Evolutionary conservation across 2,797 vertebrate genomes (phyloP).

Genomic region (Manis javanica): DNA sequence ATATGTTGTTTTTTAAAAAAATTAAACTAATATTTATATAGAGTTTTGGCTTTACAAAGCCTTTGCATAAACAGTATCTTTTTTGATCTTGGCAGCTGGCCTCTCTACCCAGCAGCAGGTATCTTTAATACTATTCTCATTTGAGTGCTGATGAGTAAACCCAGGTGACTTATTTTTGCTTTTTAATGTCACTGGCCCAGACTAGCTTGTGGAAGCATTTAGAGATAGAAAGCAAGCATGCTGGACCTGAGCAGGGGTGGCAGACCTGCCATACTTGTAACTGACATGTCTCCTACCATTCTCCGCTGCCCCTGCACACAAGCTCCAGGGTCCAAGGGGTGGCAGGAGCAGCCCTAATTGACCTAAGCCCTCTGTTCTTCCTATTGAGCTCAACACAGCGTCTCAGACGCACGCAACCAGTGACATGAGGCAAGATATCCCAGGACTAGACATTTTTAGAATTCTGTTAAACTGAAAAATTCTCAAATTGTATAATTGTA

Average conservation of each 20-base stretch:
- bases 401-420: not conserved
- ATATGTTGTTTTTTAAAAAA: constrained; percentile 24
- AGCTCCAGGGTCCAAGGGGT: not conserved
- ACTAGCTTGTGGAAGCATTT: not conserved
- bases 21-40: not conserved
- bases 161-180: not conserved
- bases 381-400: not conserved
- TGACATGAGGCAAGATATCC: not conserved
- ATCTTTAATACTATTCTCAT: constrained; percentile 14
- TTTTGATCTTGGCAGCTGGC: not conserved
- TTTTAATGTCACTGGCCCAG: not conserved
- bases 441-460: not conserved
- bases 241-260: not conserved
- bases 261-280: not conserved
- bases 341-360: not conserved
- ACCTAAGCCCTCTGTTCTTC: not conserved
- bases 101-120: not conserved
- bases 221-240: not conserved
- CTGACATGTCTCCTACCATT: accelerated
- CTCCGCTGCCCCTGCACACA: not conserved
- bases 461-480: not conserved
- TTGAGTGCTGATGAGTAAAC: not conserved
- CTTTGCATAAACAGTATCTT: not conserved
- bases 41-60: not conserved
- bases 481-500: not conserved